Evolutionary conservation across 1,140 invertebrate genomes (phyloP), one percentile per base, ranked within the genome.

Genomic region (Drosophila lowei): DNA sequence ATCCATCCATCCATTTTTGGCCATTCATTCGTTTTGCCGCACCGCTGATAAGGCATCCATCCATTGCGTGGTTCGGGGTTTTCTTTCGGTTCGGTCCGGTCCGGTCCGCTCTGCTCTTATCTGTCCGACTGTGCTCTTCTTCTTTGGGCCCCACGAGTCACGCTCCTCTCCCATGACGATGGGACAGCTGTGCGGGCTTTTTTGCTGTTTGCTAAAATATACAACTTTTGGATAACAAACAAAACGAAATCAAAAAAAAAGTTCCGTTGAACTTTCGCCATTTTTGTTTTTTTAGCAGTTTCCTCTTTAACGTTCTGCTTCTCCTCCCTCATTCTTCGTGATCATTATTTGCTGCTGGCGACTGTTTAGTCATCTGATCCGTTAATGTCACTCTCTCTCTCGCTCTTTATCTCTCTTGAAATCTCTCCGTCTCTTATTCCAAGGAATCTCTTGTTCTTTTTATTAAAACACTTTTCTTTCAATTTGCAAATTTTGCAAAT

Each of bases 11-110:
- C 28, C 25, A 23, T 70, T 43, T 13, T 11, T 44, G 5, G 46
- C 16, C 11, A 63, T 55, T 41, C 21, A 8, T 67, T 48, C n/a
- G 6, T 9, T 30, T 38, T 30, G 54, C 30, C 13, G 15, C 16
- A n/a, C 8, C 50, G 28, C 66, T 75, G 77, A 80, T 80, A 80
- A 80, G 77, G 34, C 34, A 38, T 38, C 11, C 34, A 38, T 38
- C 11, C 34, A 38, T 3, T 11, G 34, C 34, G 34, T 38, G 34
- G 3, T 38, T 38, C 11, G 34, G 9, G 11, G 3, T 38, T 38
- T 9, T 13, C 34, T 38, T 13, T 4, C 34, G 0, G 0, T 38
- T 4, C 9, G 11, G 11, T 25, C 23, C 23, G 11, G 11, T 25
- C 23, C 23, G 18, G 23, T 23, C 23, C 34, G 4, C 11, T 38